Evolutionary conservation across 2,113 vertebrate species (phyloP).

Genomic region (Euleptes europaea): DNA sequence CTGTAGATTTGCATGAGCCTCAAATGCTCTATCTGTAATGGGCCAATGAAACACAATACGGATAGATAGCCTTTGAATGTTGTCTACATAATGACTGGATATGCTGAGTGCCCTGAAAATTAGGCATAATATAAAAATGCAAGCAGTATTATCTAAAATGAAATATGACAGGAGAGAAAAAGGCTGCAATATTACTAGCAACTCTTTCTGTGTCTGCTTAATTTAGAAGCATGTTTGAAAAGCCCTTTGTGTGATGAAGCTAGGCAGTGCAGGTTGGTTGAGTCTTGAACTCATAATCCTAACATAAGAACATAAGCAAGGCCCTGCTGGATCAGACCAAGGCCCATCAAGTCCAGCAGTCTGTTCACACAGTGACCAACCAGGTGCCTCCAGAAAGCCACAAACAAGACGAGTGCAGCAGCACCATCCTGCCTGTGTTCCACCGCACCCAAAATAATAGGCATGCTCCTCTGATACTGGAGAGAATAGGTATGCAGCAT

Average conservation of each 20-base stretch:
- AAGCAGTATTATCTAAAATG: slow-evolving; percentile 55
- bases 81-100: slow-evolving; percentile 62
- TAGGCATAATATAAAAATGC: slow-evolving; percentile 56
- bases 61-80: slow-evolving; percentile 40
- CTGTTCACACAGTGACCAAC: too few relatives aligned
- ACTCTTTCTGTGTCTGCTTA: not conserved
- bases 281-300: not conserved
- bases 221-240: not conserved
- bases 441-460: too few relatives aligned
- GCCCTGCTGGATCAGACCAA: too few relatives aligned
- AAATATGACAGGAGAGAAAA: not conserved
- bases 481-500: too few relatives aligned
- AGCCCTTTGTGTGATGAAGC: not conserved
- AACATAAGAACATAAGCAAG: too few relatives aligned
- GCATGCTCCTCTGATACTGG: too few relatives aligned
- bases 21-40: not conserved
- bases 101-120: slow-evolving; percentile 61
- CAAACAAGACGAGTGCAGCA: too few relatives aligned
- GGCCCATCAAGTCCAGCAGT: too few relatives aligned
- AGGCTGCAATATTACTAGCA: not conserved
- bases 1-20: not conserved
- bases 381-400: too few relatives aligned
- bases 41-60: not conserved
- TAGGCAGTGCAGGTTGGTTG: slow-evolving; percentile 7
- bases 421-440: too few relatives aligned